These are phyloP conservation scores for Poeciliopsis turrubarensis DNA, from an alignment of 2,113 vertebrate genomes.

Conservation along the genomic window DNA sequence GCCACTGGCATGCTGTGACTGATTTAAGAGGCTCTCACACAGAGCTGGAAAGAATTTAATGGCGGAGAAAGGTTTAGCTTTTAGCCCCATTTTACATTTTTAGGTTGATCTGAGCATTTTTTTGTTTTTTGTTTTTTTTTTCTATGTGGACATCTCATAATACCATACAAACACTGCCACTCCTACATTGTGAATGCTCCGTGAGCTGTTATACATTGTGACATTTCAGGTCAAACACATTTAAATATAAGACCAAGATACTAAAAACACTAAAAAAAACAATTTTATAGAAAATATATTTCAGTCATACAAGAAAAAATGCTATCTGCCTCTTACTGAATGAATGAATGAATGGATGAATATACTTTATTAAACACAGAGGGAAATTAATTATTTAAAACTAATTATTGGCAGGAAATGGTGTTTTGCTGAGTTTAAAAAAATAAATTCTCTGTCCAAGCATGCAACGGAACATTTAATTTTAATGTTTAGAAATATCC, in stretches of 20 bases:
- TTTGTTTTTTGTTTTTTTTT: slow-evolving; percentile 36
- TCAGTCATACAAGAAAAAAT: neutral
- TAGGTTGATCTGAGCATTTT: slow-evolving; percentile 22
- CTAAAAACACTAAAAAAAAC: neutral
- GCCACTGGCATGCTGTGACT: slow-evolving; percentile 45
- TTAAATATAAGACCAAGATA: neutral
- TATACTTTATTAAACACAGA: too few species aligned
- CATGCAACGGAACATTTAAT: neutral
- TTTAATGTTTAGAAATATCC: neutral
- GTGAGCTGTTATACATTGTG: neutral
- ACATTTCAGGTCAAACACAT: neutral
- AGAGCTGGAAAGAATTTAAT: slow-evolving; percentile 10
- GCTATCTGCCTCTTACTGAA: too few species aligned
- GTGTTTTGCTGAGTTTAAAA: neutral
- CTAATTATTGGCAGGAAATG: neutral
- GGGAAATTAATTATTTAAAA: too few species aligned
- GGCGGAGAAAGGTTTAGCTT: slow-evolving; percentile 19
- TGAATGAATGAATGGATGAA: too few species aligned
- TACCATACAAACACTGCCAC: slow-evolving; percentile 6
- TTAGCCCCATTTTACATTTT: slow-evolving; percentile 51
- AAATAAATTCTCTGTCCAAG: neutral
- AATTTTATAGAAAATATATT: neutral
- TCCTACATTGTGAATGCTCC: neutral
- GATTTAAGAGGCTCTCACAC: slow-evolving; percentile 45
- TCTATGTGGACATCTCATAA: slow-evolving; percentile 45